Percentiles rank a stretch among this genome's conserved stretches.
Conservation (phyloP, 2,888 invertebrate genomes). For the Hoplodrina ambigua region DNA sequence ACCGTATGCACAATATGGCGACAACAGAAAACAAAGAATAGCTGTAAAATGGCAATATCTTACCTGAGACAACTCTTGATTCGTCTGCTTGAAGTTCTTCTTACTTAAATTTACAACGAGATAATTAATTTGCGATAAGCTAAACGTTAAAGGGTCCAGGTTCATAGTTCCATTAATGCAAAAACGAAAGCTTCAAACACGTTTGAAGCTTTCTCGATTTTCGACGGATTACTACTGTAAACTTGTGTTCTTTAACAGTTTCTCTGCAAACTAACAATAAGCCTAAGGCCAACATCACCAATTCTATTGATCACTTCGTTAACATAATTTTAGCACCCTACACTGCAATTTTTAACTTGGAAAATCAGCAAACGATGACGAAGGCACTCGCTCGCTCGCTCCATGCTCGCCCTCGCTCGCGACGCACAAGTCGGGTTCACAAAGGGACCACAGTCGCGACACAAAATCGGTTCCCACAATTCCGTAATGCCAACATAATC, state of each 20-base stretch:
- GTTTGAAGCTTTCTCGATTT: conserved; percentile 97
- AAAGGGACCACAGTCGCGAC: neutral
- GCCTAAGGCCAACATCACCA: conserved; percentile 89
- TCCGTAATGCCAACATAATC: conserved; percentile 49
- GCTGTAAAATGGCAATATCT: conserved; percentile 82
- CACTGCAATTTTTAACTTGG: conserved; percentile 72
- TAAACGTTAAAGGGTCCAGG: conserved; percentile 99
- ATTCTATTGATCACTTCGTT: conserved; percentile 84
- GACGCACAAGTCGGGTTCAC: conserved; percentile 28
- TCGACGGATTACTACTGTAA: conserved; percentile 92
- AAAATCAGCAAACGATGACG: conserved; percentile 81
- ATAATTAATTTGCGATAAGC: conserved; percentile 99
- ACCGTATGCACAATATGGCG: conserved; percentile 86
- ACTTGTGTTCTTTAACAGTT: conserved; percentile 84
- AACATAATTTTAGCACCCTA: conserved; percentile 82
- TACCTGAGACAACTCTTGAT: conserved; percentile 97
- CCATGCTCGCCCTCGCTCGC: conserved; percentile 55
- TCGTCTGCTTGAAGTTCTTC: conserved; percentile 98
- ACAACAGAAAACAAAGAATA: conserved; percentile 84
- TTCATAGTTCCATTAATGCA: conserved; percentile 99
- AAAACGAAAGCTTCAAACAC: conserved; percentile 98
- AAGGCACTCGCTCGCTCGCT: conserved; percentile 70
- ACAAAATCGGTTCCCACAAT: conserved; percentile 28
- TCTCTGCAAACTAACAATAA: conserved; percentile 84
- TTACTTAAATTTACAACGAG: conserved; percentile 98